Evolutionary conservation across 2,113 vertebrate species (phyloP), one percentile per base, ranked within the genome.

Genomic region (Oxygymnocypris stewartii): DNA sequence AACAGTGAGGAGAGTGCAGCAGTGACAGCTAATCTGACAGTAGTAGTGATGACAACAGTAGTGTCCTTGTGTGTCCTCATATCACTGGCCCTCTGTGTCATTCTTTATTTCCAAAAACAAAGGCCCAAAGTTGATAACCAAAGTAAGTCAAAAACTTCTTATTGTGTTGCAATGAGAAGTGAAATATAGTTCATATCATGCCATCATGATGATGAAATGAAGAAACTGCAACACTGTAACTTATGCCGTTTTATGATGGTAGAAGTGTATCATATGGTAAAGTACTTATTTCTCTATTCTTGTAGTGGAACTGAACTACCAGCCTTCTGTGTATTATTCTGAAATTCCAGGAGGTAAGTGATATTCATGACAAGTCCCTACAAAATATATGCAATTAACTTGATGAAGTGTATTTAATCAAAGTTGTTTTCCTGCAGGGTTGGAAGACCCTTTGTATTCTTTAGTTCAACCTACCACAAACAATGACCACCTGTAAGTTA

Each of bases 281-380:
- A 49, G 8, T 35, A 7, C 18, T 69, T 28, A 20, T 35, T 69
- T 69, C 12, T 82, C 4, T 80, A 10, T 49, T 44, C 13, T 71
- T 71, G 63, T 51, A 82, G 80, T 14, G 35, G 25, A 82, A 23
- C 23, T 67, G 10, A 37, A 25, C 12, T 28, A 1, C 6, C 28
- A 10, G 25, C 1, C 28, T 35, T 31, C 63, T 0, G 80, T 71
- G 7, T 49, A 35, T 71, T 82, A 51, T 71, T 82, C 44, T 63
- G n/a, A 82, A 47, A 35, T 51, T 51, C n/a, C 80, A 82, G 63
- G 6, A 35, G 44, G 80, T 82, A 71, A 82, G 44, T 31, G 47
- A 78, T 54, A 20, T 47, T 75, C 42, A 75, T 65, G 54, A 6
- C n/a, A 57, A 35, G 4, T 79, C 76, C 16, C 35, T 35, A 54